These are phyloP conservation scores for Ptychadena robeensis DNA, from an alignment of 2,797 vertebrate species.

Conservation along the genomic window DNA sequence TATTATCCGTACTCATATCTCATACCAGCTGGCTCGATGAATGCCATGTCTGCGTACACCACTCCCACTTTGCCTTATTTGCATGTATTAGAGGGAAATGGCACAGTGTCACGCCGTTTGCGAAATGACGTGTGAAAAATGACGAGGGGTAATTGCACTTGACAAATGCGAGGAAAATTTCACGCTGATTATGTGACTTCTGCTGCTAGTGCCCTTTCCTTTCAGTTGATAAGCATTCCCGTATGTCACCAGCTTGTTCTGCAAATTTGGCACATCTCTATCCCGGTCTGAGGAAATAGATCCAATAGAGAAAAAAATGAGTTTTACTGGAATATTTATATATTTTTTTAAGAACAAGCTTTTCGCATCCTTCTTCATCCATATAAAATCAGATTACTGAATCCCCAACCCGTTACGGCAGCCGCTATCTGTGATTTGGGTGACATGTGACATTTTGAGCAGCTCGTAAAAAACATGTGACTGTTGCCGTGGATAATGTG, in stretches of 20 bases:
- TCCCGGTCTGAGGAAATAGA: conserved; percentile 39
- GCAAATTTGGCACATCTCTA: conserved; percentile 51
- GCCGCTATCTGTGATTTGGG: conserved; percentile 1
- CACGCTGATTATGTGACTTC: conserved; percentile 58
- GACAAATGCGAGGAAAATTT: conserved; percentile 55
- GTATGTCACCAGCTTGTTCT: conserved; percentile 56
- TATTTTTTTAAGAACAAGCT: conserved; percentile 9
- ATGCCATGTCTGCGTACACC: conserved; percentile 35
- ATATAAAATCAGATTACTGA: conserved; percentile 21
- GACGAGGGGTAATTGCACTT: conserved; percentile 57
- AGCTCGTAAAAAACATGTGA: conserved; percentile 55
- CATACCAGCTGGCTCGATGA: conserved; percentile 30
- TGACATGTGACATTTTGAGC: conserved; percentile 52
- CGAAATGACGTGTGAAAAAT: conserved; percentile 56
- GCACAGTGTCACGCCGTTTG: conserved; percentile 28
- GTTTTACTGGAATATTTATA: conserved; percentile 22
- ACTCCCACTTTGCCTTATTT: conserved; percentile 30
- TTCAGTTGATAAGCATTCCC: conserved; percentile 47
- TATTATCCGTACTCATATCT: conserved; percentile 15
- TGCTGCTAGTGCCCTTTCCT: conserved; percentile 53
- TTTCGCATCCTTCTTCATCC: conserved; percentile 1
- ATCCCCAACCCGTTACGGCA: conserved; percentile 6
- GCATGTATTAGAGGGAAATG: conserved; percentile 38
- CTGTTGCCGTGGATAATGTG: conserved; percentile 54
- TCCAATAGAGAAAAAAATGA: conserved; percentile 26